Percentiles rank a stretch among this genome's conserved stretches.
These are phyloP conservation scores for Ctenomys sociabilis DNA, from an alignment of 2,113 vertebrate genomes.

Conservation along the genomic window DNA sequence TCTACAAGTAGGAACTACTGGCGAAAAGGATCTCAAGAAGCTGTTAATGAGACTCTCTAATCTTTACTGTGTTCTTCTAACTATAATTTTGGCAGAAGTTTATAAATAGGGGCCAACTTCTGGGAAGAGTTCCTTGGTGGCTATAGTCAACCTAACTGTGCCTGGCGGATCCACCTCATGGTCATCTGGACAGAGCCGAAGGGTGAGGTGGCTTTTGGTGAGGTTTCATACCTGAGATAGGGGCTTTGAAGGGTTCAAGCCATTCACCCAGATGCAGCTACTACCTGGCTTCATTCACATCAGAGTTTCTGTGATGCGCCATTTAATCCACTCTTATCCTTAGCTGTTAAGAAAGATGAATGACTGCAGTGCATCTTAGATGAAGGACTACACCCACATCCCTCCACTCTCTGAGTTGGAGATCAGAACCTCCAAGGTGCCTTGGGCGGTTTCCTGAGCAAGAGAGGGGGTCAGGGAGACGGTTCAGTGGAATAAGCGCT, in stretches of 20 bases:
- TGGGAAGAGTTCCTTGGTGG: background rate
- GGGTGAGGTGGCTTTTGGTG: background rate
- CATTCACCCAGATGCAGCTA: background rate
- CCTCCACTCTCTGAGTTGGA: too few species aligned
- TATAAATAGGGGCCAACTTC: background rate
- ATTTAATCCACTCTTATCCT: background rate
- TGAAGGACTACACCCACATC: background rate
- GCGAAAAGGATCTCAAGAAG: background rate
- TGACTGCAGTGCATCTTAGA: background rate
- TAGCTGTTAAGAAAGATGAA: background rate
- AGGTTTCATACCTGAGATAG: background rate
- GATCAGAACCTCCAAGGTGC: background rate
- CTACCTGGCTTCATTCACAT: background rate
- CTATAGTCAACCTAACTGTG: background rate
- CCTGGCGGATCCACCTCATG: too few species aligned
- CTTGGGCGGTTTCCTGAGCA: background rate
- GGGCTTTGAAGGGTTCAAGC: background rate
- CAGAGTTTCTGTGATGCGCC: background rate
- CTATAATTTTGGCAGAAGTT: background rate
- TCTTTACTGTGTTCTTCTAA: background rate
- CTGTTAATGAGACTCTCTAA: background rate
- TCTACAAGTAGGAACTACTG: fast-evolving
- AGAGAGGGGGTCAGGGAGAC: too few species aligned
- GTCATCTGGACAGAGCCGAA: background rate
- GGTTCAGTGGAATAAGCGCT: too few species aligned